These are phyloP conservation scores for Lobophora halterata DNA, from an alignment of 2,888 invertebrate species.

Conservation along the genomic window DNA sequence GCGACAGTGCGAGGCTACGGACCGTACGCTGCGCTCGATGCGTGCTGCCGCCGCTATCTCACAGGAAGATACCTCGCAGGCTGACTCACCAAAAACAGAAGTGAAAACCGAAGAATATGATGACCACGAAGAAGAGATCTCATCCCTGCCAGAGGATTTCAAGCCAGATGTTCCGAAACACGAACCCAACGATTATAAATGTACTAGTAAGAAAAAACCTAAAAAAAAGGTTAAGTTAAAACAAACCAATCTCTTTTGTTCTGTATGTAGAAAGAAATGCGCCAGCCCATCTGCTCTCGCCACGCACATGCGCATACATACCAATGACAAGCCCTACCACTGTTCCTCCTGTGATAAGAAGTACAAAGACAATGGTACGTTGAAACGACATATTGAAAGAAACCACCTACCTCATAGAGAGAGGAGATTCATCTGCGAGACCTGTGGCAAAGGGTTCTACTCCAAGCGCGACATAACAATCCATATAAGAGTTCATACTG, in stretches of 20 bases:
- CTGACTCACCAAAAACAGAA: conserved; percentile 39
- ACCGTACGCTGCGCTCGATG: conserved; percentile 45
- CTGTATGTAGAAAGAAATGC: conserved; percentile 48
- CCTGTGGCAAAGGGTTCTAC: conserved; percentile 64
- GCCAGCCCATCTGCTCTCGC: conserved; percentile 46
- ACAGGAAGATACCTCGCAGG: no score
- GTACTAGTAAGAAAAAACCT: conserved; percentile 5
- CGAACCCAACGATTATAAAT: background rate
- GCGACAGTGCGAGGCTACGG: conserved; percentile 55
- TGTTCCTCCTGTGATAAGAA: conserved; percentile 57
- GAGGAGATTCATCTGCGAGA: conserved; percentile 60
- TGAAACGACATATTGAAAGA: conserved; percentile 55
- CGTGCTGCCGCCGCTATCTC: background rate
- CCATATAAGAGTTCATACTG: conserved; percentile 64
- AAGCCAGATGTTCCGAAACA: conserved; percentile 4
- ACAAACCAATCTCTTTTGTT: conserved; percentile 37
- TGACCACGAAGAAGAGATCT: conserved; percentile 30
- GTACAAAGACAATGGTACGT: conserved; percentile 52
- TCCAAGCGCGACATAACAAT: conserved; percentile 54
- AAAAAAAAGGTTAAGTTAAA: conserved; percentile 36
- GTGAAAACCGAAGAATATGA: conserved; percentile 43
- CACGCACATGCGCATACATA: conserved; percentile 58
- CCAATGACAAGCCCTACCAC: conserved; percentile 48
- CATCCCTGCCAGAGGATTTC: conserved; percentile 3
- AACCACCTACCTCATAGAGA: conserved; percentile 50